Conservation (phyloP, 2,113 vertebrate genomes). For the Bagarius yarrelli region DNA sequence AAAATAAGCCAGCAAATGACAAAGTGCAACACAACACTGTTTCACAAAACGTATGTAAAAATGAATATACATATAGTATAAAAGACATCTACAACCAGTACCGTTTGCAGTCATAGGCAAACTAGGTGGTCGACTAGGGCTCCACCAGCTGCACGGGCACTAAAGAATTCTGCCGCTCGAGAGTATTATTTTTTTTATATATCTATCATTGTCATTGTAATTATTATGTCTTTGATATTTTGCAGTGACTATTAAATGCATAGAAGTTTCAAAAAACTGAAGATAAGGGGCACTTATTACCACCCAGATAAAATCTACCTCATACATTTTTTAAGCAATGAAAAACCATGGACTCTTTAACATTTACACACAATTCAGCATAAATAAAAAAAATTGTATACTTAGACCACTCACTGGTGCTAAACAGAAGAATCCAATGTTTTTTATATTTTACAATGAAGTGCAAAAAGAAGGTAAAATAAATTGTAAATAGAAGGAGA, state of each 20-base stretch:
- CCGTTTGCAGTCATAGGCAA: too few species aligned
- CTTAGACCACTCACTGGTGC: neutral
- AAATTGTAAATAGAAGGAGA: neutral
- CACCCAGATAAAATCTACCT: neutral
- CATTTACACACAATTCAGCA: neutral
- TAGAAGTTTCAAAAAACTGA: neutral
- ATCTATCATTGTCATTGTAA: too few species aligned
- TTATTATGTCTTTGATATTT: too few species aligned
- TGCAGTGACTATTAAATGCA: too few species aligned
- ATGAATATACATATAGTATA: neutral
- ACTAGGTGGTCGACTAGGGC: too few species aligned
- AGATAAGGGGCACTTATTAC: neutral
- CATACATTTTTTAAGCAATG: neutral
- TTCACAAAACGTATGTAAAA: neutral
- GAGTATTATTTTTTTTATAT: too few species aligned
- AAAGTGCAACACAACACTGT: neutral
- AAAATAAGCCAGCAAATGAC: neutral
- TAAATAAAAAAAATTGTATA: neutral
- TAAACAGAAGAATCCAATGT: neutral
- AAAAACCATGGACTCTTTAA: neutral
- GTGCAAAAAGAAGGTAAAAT: constrained; percentile 4
- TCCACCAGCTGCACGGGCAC: too few species aligned
- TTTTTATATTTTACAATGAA: neutral
- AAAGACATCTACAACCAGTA: too few species aligned
- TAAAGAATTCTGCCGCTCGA: too few species aligned